Evolutionary conservation across 1,140 invertebrate species (phyloP).

Genomic region (Rhopalosiphum padi): DNA sequence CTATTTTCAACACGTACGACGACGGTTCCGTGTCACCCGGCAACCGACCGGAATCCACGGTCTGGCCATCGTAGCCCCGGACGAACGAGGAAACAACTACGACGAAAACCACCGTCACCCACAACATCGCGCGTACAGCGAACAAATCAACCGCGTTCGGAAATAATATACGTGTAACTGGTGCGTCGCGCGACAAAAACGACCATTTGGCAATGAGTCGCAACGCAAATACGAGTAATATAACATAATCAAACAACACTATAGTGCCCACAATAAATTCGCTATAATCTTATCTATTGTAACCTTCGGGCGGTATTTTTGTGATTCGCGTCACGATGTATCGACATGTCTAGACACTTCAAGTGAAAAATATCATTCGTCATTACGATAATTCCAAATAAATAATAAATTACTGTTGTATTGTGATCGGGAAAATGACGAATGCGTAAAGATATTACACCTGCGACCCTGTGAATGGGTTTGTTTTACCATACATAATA

Average conservation of each 20-base stretch:
- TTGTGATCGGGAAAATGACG: not conserved
- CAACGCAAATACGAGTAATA: not conserved
- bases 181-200: not conserved
- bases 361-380: not conserved
- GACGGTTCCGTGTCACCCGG: constrained; percentile 71
- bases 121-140: not conserved
- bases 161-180: not conserved
- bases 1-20: constrained; percentile 73
- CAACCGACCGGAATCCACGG: constrained; percentile 65
- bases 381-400: not conserved
- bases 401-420: not conserved
- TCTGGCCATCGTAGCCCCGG: not conserved
- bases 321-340: not conserved
- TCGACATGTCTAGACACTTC: not conserved
- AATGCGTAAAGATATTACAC: not conserved
- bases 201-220: not conserved
- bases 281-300: not conserved
- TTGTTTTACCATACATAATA: not conserved
- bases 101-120: not conserved
- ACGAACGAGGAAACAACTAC: not conserved
- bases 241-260: not conserved
- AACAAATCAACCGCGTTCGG: not conserved
- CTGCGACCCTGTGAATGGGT: not conserved
- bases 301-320: not conserved
- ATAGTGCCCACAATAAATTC: not conserved